Percentiles rank a stretch among this genome's conserved stretches.
Evolutionary conservation across 2,888 invertebrate species (phyloP).

Genomic region (Drosophila borealis): DNA sequence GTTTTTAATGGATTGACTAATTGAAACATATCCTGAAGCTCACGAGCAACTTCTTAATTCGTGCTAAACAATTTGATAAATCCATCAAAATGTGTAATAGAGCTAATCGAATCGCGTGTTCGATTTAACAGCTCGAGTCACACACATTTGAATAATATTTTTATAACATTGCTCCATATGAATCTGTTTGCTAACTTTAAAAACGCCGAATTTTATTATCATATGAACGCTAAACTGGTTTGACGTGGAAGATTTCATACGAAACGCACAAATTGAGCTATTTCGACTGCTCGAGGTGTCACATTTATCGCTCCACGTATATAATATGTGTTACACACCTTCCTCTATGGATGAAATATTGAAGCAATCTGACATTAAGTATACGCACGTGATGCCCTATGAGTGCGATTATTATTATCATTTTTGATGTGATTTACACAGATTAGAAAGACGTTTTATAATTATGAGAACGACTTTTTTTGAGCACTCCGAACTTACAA

Average conservation of each 20-base stretch:
- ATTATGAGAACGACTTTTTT: neutral
- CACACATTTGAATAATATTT: neutral
- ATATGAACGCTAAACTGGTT: slow-evolving; percentile 27
- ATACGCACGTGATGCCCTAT: slow-evolving; percentile 20
- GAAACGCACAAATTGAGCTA: slow-evolving; percentile 3
- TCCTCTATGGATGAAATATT: neutral
- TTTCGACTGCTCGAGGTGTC: slow-evolving; percentile 19
- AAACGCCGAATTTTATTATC: slow-evolving; percentile 26
- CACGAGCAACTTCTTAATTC: slow-evolving; percentile 41
- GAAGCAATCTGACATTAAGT: slow-evolving; percentile 12
- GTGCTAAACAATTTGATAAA: slow-evolving; percentile 53
- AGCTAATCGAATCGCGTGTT: slow-evolving; percentile 12
- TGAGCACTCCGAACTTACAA: no score
- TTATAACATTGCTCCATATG: neutral
- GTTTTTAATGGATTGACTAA: slow-evolving; percentile 9
- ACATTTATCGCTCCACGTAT: neutral
- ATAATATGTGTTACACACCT: neutral
- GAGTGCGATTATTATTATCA: neutral
- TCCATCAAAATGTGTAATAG: slow-evolving; percentile 23
- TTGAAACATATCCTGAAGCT: slow-evolving; percentile 13
- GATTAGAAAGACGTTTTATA: slow-evolving; percentile 1
- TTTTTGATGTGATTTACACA: slow-evolving; percentile 3
- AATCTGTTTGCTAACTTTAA: slow-evolving; percentile 10
- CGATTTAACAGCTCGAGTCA: neutral
- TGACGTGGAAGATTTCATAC: slow-evolving; percentile 10